phyloP scores from a whole-genome alignment of 1,140 invertebrate species.

The Orius laevigatus region DNA sequence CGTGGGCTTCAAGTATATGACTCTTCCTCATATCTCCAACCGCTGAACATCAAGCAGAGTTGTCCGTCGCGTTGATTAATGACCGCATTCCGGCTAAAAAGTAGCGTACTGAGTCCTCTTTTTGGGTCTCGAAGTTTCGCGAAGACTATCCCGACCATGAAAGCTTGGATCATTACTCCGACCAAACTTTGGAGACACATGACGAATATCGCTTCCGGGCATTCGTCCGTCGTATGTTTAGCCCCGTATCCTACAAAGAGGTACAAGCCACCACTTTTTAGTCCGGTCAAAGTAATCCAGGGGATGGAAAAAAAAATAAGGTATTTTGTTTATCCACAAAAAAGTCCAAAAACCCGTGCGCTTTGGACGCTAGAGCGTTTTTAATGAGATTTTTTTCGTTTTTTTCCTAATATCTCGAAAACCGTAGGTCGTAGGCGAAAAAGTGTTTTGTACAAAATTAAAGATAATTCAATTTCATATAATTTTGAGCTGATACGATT shows the following conservation, averaged over 20 bases:
- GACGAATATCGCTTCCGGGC: conserved; percentile 75
- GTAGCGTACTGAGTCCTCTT: conserved; percentile 76
- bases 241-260: conserved; percentile 40
- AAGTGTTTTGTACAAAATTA: too few species aligned
- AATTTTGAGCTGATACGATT: too few species aligned
- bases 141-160: conserved; percentile 78
- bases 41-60: conserved; percentile 74
- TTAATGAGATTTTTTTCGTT: too few species aligned
- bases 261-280: too few species aligned
- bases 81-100: conserved; percentile 78
- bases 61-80: conserved; percentile 73
- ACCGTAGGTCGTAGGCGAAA: too few species aligned
- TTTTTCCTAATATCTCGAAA: too few species aligned
- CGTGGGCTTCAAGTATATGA: conserved; percentile 80
- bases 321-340: too few species aligned
- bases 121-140: conserved; percentile 76
- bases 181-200: conserved; percentile 73
- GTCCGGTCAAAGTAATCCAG: too few species aligned
- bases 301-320: too few species aligned
- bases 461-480: too few species aligned
- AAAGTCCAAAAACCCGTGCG: too few species aligned
- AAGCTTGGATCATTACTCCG: conserved; percentile 69
- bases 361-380: too few species aligned
- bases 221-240: conserved; percentile 74
- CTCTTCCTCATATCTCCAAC: conserved; percentile 89